These are phyloP conservation scores for Tachina fera DNA, from an alignment of 2,888 invertebrate species.

Conservation along the genomic window DNA sequence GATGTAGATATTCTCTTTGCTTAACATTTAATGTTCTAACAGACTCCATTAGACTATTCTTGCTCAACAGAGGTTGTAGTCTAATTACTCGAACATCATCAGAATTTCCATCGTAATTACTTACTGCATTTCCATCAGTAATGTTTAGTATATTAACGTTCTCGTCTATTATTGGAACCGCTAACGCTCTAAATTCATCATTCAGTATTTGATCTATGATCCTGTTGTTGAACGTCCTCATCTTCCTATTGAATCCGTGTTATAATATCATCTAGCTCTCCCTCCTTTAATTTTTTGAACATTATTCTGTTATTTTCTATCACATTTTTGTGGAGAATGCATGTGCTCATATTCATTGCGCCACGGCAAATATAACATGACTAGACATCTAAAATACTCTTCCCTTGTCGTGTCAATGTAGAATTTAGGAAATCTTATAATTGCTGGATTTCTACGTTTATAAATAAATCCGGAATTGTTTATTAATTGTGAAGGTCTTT, in stretches of 20 bases:
- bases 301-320: neutral
- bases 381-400: neutral
- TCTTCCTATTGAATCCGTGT: constrained; percentile 1
- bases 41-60: neutral
- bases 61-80: constrained; percentile 29
- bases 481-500: neutral
- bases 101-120: neutral
- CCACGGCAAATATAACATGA: constrained; percentile 18
- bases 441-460: neutral
- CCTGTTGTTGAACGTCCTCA: neutral
- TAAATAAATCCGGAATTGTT: constrained; percentile 11
- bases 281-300: constrained; percentile 24
- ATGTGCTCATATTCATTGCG: neutral
- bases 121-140: neutral
- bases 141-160: constrained; percentile 34
- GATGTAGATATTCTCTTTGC: constrained; percentile 46
- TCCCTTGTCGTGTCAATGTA: neutral
- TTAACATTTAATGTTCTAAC: constrained; percentile 27
- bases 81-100: constrained; percentile 14
- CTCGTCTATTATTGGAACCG: constrained; percentile 28
- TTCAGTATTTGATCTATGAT: constrained; percentile 32
- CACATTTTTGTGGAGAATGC: neutral
- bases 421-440: constrained; percentile 19
- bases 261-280: constrained; percentile 35
- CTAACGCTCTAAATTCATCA: constrained; percentile 44